A percentile compares a stretch with the other conserved stretches of the same genome.
Conservation (phyloP, 2,113 vertebrate genomes). For the Isurus oxyrinchus region DNA sequence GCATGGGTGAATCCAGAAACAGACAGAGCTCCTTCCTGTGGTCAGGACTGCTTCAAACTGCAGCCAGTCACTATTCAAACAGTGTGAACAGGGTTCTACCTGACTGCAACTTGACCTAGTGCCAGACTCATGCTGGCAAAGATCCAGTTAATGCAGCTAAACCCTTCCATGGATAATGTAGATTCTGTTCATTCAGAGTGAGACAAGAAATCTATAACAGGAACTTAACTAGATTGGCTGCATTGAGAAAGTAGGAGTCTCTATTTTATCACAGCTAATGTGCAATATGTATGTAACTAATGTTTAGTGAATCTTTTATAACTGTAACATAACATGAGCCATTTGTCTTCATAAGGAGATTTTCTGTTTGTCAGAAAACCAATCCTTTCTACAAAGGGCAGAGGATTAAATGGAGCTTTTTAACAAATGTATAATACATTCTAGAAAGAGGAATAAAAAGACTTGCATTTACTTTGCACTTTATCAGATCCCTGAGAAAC, state of each 20-base stretch:
- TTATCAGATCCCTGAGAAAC: not conserved
- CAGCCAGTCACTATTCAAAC: not conserved
- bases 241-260: not conserved
- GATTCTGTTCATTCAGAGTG: not conserved
- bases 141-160: not conserved
- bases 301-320: not conserved
- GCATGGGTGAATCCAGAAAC: not conserved
- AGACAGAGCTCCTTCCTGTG: not conserved
- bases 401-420: not conserved
- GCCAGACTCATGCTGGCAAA: not conserved
- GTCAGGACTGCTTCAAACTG: not conserved
- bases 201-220: slow-evolving; percentile 9
- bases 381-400: not conserved
- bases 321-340: not conserved
- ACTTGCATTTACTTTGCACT: not conserved
- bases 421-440: slow-evolving; percentile 2
- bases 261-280: not conserved
- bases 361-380: not conserved
- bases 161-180: not conserved
- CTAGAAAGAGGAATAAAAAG: too few relatives aligned
- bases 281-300: not conserved
- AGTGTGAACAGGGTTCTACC: not conserved
- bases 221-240: not conserved
- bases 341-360: not conserved
- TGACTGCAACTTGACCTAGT: not conserved